A percentile compares a stretch with the other conserved stretches of the same genome.
Conservation (phyloP, 53 echinoderm and acorn worm genomes). For the Glandiceps talaboti region DNA sequence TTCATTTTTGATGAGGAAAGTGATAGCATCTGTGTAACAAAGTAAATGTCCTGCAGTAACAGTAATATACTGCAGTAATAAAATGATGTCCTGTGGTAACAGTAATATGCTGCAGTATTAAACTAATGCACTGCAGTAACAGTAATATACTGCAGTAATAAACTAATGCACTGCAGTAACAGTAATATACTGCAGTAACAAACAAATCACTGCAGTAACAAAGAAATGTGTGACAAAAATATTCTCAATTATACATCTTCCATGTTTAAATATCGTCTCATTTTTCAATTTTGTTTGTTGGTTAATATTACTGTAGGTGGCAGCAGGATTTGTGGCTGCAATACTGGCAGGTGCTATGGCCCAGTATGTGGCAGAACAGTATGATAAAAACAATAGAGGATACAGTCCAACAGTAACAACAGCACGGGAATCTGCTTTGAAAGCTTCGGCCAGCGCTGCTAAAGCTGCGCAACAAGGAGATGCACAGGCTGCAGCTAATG, state of each 20-base stretch:
- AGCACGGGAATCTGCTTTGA: constrained; percentile 32
- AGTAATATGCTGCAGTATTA: no score
- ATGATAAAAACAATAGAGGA: constrained; percentile 17
- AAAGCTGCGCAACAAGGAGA: constrained; percentile 73
- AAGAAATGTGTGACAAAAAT: background rate
- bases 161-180: no score
- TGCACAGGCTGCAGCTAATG: constrained; percentile 62
- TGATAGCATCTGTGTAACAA: no score
- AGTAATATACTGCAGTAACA: no score
- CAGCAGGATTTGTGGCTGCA: constrained; percentile 62
- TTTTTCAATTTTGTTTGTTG: background rate
- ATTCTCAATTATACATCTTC: background rate
- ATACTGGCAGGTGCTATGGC: constrained; percentile 73
- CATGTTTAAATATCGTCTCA: background rate
- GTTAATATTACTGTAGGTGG: no score
- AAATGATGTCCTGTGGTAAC: no score
- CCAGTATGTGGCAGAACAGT: constrained; percentile 41
- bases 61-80: no score
- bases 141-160: no score
- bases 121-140: no score
- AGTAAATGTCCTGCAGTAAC: no score
- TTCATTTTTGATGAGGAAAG: no score
- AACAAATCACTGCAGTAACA: no score
- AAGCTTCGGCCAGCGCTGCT: constrained; percentile 66
- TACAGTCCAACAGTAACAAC: background rate